Evolutionary conservation across 2,113 vertebrate species (phyloP), one percentile per base, ranked within the genome.

Genomic region (Epinephelus fuscoguttatus): DNA sequence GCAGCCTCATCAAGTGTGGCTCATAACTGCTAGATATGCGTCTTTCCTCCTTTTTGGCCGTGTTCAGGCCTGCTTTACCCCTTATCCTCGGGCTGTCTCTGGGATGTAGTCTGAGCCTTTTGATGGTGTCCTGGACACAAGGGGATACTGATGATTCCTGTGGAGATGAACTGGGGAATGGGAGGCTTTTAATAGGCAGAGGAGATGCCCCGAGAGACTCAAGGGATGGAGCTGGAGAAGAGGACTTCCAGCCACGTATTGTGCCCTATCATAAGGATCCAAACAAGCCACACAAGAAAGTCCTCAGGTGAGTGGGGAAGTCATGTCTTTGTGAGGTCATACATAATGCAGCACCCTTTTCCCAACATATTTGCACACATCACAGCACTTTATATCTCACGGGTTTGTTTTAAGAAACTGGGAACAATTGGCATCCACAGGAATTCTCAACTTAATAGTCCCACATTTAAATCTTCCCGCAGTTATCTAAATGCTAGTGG

Each of bases 61-160:
- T 97, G 75, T 96, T 99, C 91, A 96, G 97, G 81, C 97, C 98
- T 53, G 97, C 95, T 2, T 94, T 99, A 23, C 98, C 98, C 61
- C 96, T 99, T 2, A 95, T 99, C 84, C 95, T 99, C 25, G 98
- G 98, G 13, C 95, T 99, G 9, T 99, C 98, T 17, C 91, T 99
- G 74, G 98, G 98, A 15, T 99, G 97, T 75, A 99, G 97, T 88
- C 95, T 99, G 70, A 98, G 98, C 84, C 96, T 99, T 40, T 88
- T 99, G 69, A 96, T 97, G 69, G 97, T 97, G 45, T 98, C 98
- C 80, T 99, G 98, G 98, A 96, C 95, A 3, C 97, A 97, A 82
- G 94, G 95, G 4, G 96, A 96, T 4, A 84, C 91, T 0, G 95
- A 96, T 0, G 96, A 97, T 0, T 90, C 91, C 56, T 97, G 96